Evolutionary conservation across 1,140 invertebrate species (phyloP).

Genomic region (Aphidius ervi): DNA sequence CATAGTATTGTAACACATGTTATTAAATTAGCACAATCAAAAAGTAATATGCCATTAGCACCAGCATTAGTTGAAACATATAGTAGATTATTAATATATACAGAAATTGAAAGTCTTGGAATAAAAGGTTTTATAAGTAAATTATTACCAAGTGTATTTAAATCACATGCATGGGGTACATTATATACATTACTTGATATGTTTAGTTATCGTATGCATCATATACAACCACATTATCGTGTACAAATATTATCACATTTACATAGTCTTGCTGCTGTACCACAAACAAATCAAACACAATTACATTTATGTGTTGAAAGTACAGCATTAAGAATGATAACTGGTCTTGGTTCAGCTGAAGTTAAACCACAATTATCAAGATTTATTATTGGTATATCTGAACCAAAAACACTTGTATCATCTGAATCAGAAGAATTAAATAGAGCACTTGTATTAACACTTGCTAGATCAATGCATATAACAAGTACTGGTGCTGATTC

Average conservation of each 20-base stretch:
- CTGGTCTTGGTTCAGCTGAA: conserved; percentile 85
- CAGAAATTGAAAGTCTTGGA: conserved; percentile 93
- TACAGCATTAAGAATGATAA: conserved; percentile 85
- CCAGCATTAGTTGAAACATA: conserved; percentile 95
- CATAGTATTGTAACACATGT: conserved; percentile 89
- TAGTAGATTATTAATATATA: conserved; percentile 87
- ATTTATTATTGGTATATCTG: conserved; percentile 62
- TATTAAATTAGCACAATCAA: conserved; percentile 81
- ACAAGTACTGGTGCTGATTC: conserved; percentile 68
- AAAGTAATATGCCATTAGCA: conserved; percentile 75
- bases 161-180: conserved; percentile 90
- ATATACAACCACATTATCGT: conserved; percentile 92
- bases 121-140: conserved; percentile 97
- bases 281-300: conserved; percentile 92
- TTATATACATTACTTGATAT: conserved; percentile 92
- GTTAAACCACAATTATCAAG: conserved; percentile 86
- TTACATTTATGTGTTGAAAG: conserved; percentile 92
- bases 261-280: conserved; percentile 81
- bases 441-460: conserved; percentile 81
- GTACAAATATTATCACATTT: conserved; percentile 87
- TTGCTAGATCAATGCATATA: conserved; percentile 92
- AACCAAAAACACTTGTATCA: conserved; percentile 85
- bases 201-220: conserved; percentile 94
- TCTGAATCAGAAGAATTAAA: conserved; percentile 94
- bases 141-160: conserved; percentile 83